Evolutionary conservation across 1,140 invertebrate species (phyloP).

Genomic region (Drosophila kepulauana): DNA sequence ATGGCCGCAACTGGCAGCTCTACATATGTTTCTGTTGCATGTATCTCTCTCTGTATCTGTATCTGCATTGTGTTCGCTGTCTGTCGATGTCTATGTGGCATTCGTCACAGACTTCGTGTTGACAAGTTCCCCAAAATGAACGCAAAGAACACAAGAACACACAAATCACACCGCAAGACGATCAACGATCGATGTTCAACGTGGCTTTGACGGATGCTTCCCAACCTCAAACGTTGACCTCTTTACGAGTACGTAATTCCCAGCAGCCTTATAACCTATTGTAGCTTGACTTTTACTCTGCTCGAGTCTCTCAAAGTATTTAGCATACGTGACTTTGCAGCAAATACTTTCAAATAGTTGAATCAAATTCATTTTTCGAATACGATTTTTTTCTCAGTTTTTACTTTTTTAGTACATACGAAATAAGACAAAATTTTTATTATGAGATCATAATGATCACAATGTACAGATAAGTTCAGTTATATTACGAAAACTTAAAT

Average conservation of each 20-base stretch:
- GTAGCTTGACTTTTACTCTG: conserved; percentile 18
- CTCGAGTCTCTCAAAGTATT: background rate
- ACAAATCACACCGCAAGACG: conserved; percentile 7
- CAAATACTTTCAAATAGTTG: background rate
- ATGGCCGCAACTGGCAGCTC: conserved; percentile 53
- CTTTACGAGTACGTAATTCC: conserved; percentile 14
- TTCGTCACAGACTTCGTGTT: conserved; percentile 61
- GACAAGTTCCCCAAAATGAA: conserved; percentile 53
- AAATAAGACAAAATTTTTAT: no score
- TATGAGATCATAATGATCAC: no score
- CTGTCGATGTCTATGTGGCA: conserved; percentile 7
- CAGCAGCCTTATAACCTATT: conserved; percentile 28
- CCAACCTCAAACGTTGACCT: conserved; percentile 25
- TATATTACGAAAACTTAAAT: no score
- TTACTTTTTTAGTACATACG: no score
- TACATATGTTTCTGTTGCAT: conserved; percentile 54
- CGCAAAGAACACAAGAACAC: background rate
- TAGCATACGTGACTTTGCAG: conserved; percentile 12
- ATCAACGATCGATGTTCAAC: background rate
- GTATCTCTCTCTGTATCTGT: conserved; percentile 20
- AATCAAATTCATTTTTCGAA: background rate
- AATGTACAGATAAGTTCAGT: no score
- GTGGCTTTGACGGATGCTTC: conserved; percentile 38
- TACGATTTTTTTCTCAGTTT: no score
- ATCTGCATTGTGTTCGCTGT: background rate